phyloP scores from a whole-genome alignment of 2,797 vertebrate species.

The Spea hammondii region DNA sequence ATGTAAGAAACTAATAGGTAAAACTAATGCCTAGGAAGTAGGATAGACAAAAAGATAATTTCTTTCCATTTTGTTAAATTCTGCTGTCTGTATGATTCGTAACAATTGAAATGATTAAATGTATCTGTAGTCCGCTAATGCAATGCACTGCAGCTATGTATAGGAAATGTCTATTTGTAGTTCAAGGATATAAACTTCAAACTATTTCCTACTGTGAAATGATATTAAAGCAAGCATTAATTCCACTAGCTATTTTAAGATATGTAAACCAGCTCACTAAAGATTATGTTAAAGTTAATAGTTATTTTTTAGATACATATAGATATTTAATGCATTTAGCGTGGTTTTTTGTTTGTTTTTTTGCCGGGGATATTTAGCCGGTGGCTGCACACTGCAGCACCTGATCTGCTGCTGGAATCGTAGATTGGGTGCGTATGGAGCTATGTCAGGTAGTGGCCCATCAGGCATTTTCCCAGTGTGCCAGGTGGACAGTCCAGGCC shows the following conservation, averaged over 20 bases:
- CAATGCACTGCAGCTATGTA: constrained; percentile 17
- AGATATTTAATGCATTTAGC: too few relatives aligned
- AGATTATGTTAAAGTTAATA: constrained; percentile 36
- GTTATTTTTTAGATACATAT: background rate
- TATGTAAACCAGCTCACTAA: constrained; percentile 37
- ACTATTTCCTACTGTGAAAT: constrained; percentile 36
- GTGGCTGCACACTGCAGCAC: too few relatives aligned
- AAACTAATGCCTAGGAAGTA: constrained; percentile 4
- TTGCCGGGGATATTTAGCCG: too few relatives aligned
- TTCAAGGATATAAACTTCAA: constrained; percentile 41
- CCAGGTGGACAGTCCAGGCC: too few relatives aligned
- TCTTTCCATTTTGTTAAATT: constrained; percentile 32
- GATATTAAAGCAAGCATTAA: constrained; percentile 38
- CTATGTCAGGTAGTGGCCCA: too few relatives aligned
- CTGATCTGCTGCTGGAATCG: too few relatives aligned
- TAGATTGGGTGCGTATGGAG: too few relatives aligned
- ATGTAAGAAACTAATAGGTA: constrained; percentile 18
- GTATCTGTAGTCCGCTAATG: constrained; percentile 29
- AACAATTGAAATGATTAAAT: constrained; percentile 29
- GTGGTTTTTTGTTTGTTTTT: too few relatives aligned
- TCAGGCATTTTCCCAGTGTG: too few relatives aligned
- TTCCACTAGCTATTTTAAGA: constrained; percentile 12
- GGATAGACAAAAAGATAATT: constrained; percentile 28
- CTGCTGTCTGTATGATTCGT: constrained; percentile 22
- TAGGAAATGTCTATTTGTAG: constrained; percentile 26